phyloP scores from a whole-genome alignment of 2,113 vertebrate genomes.

The Mustelus asterias region DNA sequence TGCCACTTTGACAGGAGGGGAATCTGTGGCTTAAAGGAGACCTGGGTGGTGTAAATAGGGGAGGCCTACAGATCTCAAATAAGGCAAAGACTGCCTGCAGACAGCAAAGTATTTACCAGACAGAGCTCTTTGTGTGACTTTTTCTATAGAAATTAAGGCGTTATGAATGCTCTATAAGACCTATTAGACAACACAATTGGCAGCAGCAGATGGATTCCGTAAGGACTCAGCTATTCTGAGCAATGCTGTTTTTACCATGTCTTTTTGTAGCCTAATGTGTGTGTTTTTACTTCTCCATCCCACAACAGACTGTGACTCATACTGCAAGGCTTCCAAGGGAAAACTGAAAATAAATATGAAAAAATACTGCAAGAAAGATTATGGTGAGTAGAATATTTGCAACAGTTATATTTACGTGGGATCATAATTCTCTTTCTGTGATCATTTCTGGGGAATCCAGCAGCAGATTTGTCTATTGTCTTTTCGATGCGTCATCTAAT shows the following conservation, averaged over 20 bases:
- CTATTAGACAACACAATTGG: slow-evolving; percentile 48
- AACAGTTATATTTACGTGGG: background rate
- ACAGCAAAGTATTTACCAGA: slow-evolving; percentile 47
- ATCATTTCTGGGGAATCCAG: background rate
- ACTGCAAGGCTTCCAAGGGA: slow-evolving; percentile 97
- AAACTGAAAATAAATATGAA: slow-evolving; percentile 99
- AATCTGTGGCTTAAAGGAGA: slow-evolving; percentile 56
- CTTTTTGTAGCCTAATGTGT: slow-evolving; percentile 49
- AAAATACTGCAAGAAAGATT: slow-evolving; percentile 98
- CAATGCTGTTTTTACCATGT: slow-evolving; percentile 48
- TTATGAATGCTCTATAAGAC: slow-evolving; percentile 60
- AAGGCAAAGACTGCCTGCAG: slow-evolving; percentile 51
- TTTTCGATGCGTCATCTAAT: background rate
- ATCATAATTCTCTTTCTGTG: background rate
- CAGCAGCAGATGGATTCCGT: slow-evolving; percentile 60
- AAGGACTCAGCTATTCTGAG: slow-evolving; percentile 54
- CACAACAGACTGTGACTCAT: slow-evolving; percentile 84
- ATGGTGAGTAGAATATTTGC: slow-evolving; percentile 68
- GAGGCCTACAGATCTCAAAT: slow-evolving; percentile 54
- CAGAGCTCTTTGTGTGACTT: slow-evolving; percentile 42
- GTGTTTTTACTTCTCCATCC: slow-evolving; percentile 38
- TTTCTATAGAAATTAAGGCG: slow-evolving; percentile 45
- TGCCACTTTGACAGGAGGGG: slow-evolving; percentile 55
- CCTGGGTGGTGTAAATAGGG: slow-evolving; percentile 61
- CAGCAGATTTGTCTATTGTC: background rate